Base-by-base conservation (phyloP, 2,888 invertebrate genomes). In the Lepidocyrtoides sp. region DNA sequence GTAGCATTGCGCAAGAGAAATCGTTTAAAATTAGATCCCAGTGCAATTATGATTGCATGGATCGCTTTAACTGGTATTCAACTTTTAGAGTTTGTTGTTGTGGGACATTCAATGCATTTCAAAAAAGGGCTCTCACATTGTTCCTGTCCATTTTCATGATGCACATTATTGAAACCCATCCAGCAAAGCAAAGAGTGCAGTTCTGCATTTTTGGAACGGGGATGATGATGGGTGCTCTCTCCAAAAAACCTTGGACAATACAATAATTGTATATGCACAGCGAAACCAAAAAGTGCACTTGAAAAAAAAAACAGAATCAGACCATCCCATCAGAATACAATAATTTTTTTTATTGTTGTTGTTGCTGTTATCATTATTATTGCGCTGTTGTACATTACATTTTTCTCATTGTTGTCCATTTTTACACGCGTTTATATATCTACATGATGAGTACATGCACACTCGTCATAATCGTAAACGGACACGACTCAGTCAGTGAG, bases 211-310 rank as follows among this genome's bases (percentile, higher is more conserved):
- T 77, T 48, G 17, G n/a, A n/a, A n/a, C n/a, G n/a, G n/a, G n/a
- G n/a, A n/a, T n/a, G 23, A 41, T 14, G 17, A 44, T 72, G 83
- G 83, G 85, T 85, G 72, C 85, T 32, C 54, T 85, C 26, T 44
- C 23, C 83, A 66, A 29, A 60, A 32, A 26, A 81, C 44, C 29
- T 83, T 14, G 48, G 66, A 66, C 83, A 83, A 72, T 54, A 36
- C 54, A 77, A 77, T 32, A 20, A 8, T 8, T 2, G 3, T 29
- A 63, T 66, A 66, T 32, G 10, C 14, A 48, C 66, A 83, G 14
- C 83, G n/a, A 57, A 85, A 54, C 85, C 75, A 72, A 75, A 87
- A 87, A 86, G 87, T 32, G 66, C 81, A 81, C 88, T 88, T 88
- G 88, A 69, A 84, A 84, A 66, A 84, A 14, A 66, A 82, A 88